Base-by-base conservation (phyloP, 1,140 invertebrate genomes). In the Caenorhabditis remanei region DNA sequence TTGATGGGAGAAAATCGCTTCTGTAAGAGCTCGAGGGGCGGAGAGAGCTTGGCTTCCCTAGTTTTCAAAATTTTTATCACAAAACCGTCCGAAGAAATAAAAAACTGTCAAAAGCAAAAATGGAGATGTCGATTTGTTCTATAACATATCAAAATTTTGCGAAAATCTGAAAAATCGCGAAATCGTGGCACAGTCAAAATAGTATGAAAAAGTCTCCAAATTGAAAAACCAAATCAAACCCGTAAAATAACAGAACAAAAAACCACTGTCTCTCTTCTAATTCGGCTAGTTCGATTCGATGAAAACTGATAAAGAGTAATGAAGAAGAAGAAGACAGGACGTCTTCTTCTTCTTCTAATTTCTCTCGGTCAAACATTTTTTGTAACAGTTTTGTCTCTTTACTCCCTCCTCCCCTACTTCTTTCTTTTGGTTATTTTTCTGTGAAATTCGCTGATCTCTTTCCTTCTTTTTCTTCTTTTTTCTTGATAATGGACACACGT, bases 311-410 rank as follows among this genome's bases (percentile, higher is more conserved):
- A n/a, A 71, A 71, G 19, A 7, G 24, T 13, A 46, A n/a, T 58
- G n/a, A 63, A 11, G 21, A 79, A 11, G 21, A 79, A 43, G 46
- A 50, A 79, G 71, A 79, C 19, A 19, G n/a, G 46, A 24, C 46
- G n/a, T 46, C 46, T n/a, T n/a, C n/a, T n/a, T 14, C 46, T 50
- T n/a, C 53, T 67, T 4, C 32, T 41, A 40, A 13, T 67, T 19
- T 41, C 41, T 48, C 43, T 71, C 65, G 65, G 65, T 71, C 40
- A 32, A 32, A 32, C 32, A 71, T 43, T 71, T 79, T 79, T 79
- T 79, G 71, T 79, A 79, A 79, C 71, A 79, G 71, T 79, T 79
- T 79, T 50, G 71, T 79, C 71, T 79, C 50, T 79, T n/a, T 53
- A 53, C 71, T 19, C 53, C 71, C 46, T 71, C 67, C 6, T 71